phyloP scores from a whole-genome alignment of 2,113 vertebrate genomes.

The Pogonocichla stellata region DNA sequence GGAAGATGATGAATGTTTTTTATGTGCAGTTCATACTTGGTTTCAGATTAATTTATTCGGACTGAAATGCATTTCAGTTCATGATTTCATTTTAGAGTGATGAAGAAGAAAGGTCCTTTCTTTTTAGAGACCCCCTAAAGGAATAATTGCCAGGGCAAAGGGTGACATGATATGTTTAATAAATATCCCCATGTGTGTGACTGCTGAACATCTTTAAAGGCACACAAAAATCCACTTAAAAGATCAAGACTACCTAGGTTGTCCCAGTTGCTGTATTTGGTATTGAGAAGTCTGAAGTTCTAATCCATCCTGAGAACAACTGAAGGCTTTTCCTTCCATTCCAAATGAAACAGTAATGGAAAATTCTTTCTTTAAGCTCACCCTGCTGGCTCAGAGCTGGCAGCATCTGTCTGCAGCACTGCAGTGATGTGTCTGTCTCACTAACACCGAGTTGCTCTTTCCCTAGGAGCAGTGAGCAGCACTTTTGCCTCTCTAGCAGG shows the following conservation, averaged over 20 bases:
- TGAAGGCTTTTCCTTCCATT: background rate
- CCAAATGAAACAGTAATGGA: background rate
- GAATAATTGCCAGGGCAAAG: background rate
- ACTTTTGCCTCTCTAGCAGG: background rate
- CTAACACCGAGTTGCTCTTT: background rate
- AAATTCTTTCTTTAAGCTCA: background rate
- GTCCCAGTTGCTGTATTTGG: background rate
- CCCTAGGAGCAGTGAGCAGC: background rate
- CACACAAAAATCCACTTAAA: background rate
- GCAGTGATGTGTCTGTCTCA: background rate
- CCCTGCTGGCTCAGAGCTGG: background rate
- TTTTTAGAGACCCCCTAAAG: background rate
- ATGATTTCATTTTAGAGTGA: background rate
- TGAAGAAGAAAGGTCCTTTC: background rate
- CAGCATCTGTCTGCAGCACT: background rate
- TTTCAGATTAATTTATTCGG: background rate
- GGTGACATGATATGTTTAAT: background rate
- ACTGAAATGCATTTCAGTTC: background rate
- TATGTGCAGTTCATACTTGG: background rate
- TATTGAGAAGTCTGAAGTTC: background rate
- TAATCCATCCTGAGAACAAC: background rate
- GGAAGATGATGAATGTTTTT: background rate
- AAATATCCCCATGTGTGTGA: background rate
- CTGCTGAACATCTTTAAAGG: background rate
- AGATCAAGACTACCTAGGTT: background rate